Evolutionary conservation across 2,888 invertebrate species (phyloP).

Genomic region (Conchocele bisecta): DNA sequence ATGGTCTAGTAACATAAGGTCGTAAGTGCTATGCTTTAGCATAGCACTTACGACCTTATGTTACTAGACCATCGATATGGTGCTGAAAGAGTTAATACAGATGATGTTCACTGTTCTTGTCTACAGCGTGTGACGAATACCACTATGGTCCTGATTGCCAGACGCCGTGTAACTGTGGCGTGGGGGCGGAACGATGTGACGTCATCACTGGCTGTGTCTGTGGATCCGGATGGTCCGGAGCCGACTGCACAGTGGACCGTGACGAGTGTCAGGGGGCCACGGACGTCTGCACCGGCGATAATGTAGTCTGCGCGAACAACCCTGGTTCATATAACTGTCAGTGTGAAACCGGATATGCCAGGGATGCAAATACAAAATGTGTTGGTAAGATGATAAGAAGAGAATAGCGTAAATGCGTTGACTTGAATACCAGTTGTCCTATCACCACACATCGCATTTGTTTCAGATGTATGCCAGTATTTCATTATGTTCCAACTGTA

Average conservation of each 20-base stretch:
- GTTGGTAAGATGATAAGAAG: constrained; percentile 26
- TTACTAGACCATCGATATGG: too few species aligned
- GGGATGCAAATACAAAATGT: constrained; percentile 18
- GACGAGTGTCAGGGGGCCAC: constrained; percentile 49
- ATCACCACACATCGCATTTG: too few species aligned
- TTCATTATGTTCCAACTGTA: too few species aligned
- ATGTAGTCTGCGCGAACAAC: constrained; percentile 49
- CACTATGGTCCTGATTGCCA: constrained; percentile 53
- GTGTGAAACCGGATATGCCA: constrained; percentile 55
- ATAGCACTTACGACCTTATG: too few species aligned
- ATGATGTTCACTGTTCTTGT: neutral
- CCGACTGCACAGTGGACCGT: constrained; percentile 49
- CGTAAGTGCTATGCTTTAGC: too few species aligned
- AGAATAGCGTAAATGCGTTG: neutral
- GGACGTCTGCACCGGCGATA: constrained; percentile 39
- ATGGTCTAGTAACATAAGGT: too few species aligned
- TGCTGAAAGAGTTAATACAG: too few species aligned
- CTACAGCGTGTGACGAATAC: constrained; percentile 51
- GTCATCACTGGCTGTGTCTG: constrained; percentile 55
- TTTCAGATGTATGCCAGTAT: too few species aligned
- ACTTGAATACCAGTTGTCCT: too few species aligned
- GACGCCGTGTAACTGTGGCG: constrained; percentile 54
- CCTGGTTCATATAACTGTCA: constrained; percentile 54
- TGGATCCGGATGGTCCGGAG: constrained; percentile 52
- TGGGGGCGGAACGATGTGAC: constrained; percentile 47